phyloP scores from a whole-genome alignment of 2,797 vertebrate genomes.

The Huso huso region DNA sequence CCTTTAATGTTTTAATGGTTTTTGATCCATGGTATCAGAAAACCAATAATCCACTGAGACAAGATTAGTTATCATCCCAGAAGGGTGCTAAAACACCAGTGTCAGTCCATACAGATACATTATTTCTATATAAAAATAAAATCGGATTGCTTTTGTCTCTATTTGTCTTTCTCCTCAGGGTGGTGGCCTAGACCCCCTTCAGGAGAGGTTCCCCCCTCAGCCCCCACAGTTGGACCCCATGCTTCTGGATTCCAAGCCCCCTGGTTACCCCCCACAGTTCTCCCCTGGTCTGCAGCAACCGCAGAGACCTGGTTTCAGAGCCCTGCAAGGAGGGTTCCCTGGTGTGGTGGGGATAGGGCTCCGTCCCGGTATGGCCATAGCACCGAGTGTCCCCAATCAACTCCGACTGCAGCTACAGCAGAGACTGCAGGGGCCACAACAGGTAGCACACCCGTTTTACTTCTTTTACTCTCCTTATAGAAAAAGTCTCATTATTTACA shows the following conservation, averaged over 20 bases:
- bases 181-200: slow-evolving; percentile 70
- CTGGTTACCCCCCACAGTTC: slow-evolving; percentile 65
- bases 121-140: too few species aligned
- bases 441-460: slow-evolving; percentile 48
- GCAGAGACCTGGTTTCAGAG: slow-evolving; percentile 66
- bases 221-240: slow-evolving; percentile 51
- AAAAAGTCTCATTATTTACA: too few species aligned
- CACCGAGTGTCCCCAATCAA: slow-evolving; percentile 76
- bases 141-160: background rate
- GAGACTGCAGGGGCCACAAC: slow-evolving; percentile 84
- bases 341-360: slow-evolving; percentile 59
- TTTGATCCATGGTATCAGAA: too few species aligned
- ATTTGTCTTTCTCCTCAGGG: slow-evolving; percentile 52
- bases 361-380: slow-evolving; percentile 55
- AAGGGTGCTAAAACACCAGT: too few species aligned
- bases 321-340: slow-evolving; percentile 65
- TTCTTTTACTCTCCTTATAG: background rate
- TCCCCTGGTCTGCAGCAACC: slow-evolving; percentile 61
- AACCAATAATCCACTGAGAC: too few species aligned
- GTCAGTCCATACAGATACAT: too few species aligned
- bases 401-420: slow-evolving; percentile 86
- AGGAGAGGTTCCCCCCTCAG: slow-evolving; percentile 66
- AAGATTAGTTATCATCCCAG: too few species aligned
- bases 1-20: too few species aligned
- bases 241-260: slow-evolving; percentile 72